Conservation (phyloP, 1,140 invertebrate genomes). For the Armadillidium nasatum region DNA sequence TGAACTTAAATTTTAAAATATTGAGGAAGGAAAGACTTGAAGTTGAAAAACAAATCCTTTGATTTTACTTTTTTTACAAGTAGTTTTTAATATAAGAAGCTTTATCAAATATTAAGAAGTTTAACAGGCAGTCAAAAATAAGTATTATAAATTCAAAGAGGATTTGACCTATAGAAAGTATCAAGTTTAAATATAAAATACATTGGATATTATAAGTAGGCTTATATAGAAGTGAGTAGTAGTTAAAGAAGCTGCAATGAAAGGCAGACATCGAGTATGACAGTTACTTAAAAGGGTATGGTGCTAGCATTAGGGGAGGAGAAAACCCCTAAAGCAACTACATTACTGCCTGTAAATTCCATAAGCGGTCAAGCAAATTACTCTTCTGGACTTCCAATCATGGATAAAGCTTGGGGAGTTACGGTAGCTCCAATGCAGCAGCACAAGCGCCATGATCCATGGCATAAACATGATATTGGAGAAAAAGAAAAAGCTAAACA, state of each 20-base stretch:
- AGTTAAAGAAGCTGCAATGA: not conserved
- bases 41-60: not conserved
- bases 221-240: too few species aligned
- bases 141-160: too few species aligned
- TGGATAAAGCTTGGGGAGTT: conserved; percentile 45
- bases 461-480: conserved; percentile 45
- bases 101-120: too few species aligned
- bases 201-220: too few species aligned
- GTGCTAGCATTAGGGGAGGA: not conserved
- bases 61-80: not conserved
- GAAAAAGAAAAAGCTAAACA: conserved; percentile 45
- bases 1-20: not conserved
- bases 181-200: too few species aligned
- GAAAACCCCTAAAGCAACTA: not conserved
- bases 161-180: too few species aligned
- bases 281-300: not conserved
- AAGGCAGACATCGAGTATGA: not conserved
- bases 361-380: not conserved
- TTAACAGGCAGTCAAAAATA: too few species aligned
- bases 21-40: not conserved
- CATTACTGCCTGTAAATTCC: not conserved
- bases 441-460: conserved; percentile 44
- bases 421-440: conserved; percentile 44
- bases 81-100: too few species aligned
- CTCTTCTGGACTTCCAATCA: not conserved